Conservation (phyloP, 2,113 vertebrate species). For the Misgurnus mizolepis region DNA sequence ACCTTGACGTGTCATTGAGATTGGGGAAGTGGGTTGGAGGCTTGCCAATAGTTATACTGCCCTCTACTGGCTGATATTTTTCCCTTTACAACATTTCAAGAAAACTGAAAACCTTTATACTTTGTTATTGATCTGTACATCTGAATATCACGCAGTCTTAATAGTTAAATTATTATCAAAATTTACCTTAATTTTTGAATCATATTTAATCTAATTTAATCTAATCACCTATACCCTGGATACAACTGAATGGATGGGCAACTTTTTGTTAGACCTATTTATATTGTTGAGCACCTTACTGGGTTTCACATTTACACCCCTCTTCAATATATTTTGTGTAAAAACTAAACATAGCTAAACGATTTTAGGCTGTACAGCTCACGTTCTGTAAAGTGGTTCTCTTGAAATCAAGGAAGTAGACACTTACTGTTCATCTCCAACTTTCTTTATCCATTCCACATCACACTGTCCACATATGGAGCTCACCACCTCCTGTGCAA, state of each 20-base stretch:
- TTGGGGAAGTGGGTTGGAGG: background rate
- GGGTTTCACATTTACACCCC: too few species aligned
- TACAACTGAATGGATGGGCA: too few species aligned
- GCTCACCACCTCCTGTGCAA: slow-evolving; percentile 83
- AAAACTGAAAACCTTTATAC: background rate
- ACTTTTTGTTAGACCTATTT: too few species aligned
- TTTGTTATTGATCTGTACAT: too few species aligned
- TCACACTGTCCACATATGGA: slow-evolving; percentile 89
- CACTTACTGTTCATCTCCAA: slow-evolving; percentile 98
- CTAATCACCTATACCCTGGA: background rate
- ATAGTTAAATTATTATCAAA: too few species aligned
- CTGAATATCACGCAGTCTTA: background rate
- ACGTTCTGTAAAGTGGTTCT: background rate
- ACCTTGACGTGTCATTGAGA: slow-evolving; percentile 34
- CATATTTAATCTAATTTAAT: background rate
- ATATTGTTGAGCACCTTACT: too few species aligned
- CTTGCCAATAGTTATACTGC: slow-evolving; percentile 61
- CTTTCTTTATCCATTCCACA: slow-evolving; percentile 97
- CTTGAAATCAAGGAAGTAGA: slow-evolving; percentile 19
- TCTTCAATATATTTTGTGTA: too few species aligned
- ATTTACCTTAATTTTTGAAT: background rate
- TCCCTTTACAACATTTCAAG: background rate
- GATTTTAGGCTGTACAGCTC: background rate
- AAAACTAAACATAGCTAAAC: too few species aligned
- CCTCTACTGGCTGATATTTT: slow-evolving; percentile 62